Evolutionary conservation across 2,797 vertebrate genomes (phyloP).

Genomic region (Myiothlypis chrysogaster): DNA sequence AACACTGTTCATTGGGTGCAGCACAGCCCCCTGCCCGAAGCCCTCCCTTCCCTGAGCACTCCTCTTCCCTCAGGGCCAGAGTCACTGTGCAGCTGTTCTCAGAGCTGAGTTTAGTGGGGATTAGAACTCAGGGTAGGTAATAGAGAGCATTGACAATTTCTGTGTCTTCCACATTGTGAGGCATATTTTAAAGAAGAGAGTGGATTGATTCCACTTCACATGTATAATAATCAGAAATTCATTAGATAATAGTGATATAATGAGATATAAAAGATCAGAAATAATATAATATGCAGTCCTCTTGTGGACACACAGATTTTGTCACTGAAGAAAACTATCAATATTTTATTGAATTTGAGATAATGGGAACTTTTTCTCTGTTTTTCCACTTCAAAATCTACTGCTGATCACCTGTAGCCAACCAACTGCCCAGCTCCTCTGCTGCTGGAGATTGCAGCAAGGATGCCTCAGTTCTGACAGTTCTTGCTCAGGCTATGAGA

Average conservation of each 20-base stretch:
- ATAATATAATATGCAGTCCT: neutral
- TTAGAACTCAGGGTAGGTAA: neutral
- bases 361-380: neutral
- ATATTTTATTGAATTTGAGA: neutral
- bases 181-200: neutral
- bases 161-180: neutral
- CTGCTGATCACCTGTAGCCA: neutral
- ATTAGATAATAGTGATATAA: neutral
- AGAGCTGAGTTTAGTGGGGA: neutral
- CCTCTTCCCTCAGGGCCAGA: neutral
- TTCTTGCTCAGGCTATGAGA: neutral
- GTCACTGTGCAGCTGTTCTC: neutral
- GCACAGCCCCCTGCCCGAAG: neutral
- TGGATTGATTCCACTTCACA: fast-evolving
- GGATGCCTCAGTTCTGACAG: neutral
- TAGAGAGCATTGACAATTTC: neutral
- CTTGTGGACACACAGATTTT: neutral
- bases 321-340: neutral
- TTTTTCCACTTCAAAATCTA: neutral
- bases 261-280: neutral
- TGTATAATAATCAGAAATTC: neutral
- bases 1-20: neutral
- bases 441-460: neutral
- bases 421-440: fast-evolving
- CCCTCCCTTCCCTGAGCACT: neutral